Base-by-base conservation (phyloP, 2,113 vertebrate genomes). In the Zosterops hypoxanthus region DNA sequence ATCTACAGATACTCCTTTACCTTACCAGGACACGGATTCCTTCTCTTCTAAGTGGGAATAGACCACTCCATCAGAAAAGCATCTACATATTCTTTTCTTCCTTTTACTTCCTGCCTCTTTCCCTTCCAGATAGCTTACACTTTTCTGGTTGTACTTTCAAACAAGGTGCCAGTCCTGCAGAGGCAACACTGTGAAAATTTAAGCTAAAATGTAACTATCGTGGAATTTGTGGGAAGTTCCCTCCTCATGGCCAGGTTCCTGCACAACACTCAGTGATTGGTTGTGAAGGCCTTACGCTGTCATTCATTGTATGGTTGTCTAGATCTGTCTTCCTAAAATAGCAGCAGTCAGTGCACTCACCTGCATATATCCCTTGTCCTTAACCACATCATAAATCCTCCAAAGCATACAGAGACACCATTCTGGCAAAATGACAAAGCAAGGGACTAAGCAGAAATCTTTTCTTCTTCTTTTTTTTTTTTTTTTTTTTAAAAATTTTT, bases 401-500 rank as follows among this genome's bases (percentile, higher is more conserved):
- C 57, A 46, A 64, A 57, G 55, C 0, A 0, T 18, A 42, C 28
- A 69, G 25, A 94, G 33, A 90, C 14, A 12, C 8, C 6, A 4
- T 68, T 86, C 64, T 46, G 31, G 60, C 52, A 91, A 94, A 93
- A 86, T 50, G 36, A 92, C 33, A 93, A 89, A 92, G 33, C 55
- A 79, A 92, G 72, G 47, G 55, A 95, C 83, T 59, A 63, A 90
- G 76, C 29, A 83, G 75, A 57, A 73, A 59, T 77, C 5, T 84
- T 84, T 70, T 60, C 18, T 77, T 71, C 59, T 66, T 68, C 13
- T 36, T 82, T 64, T 69, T 47, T 97, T 98, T 98, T 98, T 97
- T 98, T 98, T n/a, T n/a, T 98, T 98, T 98, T 98, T 98, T 97
- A 97, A 97, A 98, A 96, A 96, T 97, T 92, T 97, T 96, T 98